Conservation (phyloP, 2,797 vertebrate species). For the Parotocinclus haroldoi region DNA sequence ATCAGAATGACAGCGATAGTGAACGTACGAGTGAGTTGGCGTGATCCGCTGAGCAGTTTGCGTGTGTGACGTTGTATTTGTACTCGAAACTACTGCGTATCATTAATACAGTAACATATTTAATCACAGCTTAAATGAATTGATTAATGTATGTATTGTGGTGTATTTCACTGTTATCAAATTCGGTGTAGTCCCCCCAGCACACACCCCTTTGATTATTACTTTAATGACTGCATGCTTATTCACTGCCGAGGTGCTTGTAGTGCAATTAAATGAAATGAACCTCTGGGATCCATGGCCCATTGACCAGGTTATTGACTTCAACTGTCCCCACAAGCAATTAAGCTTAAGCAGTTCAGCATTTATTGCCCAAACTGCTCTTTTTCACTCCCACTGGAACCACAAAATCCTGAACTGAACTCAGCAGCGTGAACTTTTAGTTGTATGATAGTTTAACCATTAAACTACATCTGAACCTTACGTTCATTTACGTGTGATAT, state of each 20-base stretch:
- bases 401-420: slow-evolving; percentile 8
- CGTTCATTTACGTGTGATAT: too few species aligned
- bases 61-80: too few species aligned
- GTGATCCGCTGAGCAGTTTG: too few species aligned
- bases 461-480: too few species aligned
- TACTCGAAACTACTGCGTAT: too few species aligned
- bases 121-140: too few species aligned
- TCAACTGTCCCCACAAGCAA: slow-evolving; percentile 76
- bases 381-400: slow-evolving; percentile 47
- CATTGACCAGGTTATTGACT: slow-evolving; percentile 80
- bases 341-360: slow-evolving; percentile 70
- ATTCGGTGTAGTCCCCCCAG: not conserved
- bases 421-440: too few species aligned
- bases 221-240: slow-evolving; percentile 75
- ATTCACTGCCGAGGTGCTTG: slow-evolving; percentile 67
- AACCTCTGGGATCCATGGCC: slow-evolving; percentile 70
- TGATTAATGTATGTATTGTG: too few species aligned
- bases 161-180: not conserved
- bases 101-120: too few species aligned
- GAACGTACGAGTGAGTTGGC: too few species aligned
- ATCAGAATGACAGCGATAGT: too few species aligned
- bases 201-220: slow-evolving; percentile 39
- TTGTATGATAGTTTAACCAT: too few species aligned
- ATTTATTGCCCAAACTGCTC: slow-evolving; percentile 58
- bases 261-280: slow-evolving; percentile 78